These are phyloP conservation scores for Drosophila hawaiiensis DNA, from an alignment of 2,888 invertebrate species.

Conservation along the genomic window DNA sequence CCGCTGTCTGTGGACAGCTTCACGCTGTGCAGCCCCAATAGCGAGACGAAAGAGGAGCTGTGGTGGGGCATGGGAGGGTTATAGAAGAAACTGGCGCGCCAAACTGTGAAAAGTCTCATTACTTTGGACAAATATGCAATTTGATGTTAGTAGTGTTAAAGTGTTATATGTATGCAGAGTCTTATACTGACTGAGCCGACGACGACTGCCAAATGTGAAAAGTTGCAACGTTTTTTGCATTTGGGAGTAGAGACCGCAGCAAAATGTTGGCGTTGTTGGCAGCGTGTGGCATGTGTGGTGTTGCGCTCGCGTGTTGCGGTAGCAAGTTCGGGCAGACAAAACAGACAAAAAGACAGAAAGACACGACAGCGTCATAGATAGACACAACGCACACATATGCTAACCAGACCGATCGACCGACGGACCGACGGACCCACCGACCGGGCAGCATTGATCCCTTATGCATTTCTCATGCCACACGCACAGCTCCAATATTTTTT, in stretches of 20 bases:
- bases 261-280: slow-evolving; percentile 34
- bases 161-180: slow-evolving; percentile 44
- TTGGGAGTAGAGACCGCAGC: slow-evolving; percentile 38
- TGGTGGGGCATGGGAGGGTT: background rate
- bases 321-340: slow-evolving; percentile 69
- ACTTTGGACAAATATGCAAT: slow-evolving; percentile 81
- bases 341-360: slow-evolving; percentile 20
- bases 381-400: slow-evolving; percentile 45
- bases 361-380: slow-evolving; percentile 45
- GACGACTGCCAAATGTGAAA: slow-evolving; percentile 66
- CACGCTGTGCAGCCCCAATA: slow-evolving; percentile 64
- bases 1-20: slow-evolving; percentile 63
- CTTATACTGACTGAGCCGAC: slow-evolving; percentile 32
- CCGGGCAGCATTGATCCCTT: slow-evolving; percentile 57
- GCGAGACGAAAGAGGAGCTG: background rate
- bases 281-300: slow-evolving; percentile 35
- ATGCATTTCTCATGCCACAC: slow-evolving; percentile 74
- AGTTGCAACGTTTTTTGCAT: slow-evolving; percentile 64
- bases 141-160: slow-evolving; percentile 60
- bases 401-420: slow-evolving; percentile 45
- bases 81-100: slow-evolving; percentile 59
- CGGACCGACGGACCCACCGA: too few species aligned
- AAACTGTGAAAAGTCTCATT: slow-evolving; percentile 82
- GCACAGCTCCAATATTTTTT: slow-evolving; percentile 57
- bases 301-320: slow-evolving; percentile 73